Percentiles rank a stretch among this genome's conserved stretches.
phyloP scores from a whole-genome alignment of 2,797 vertebrate genomes.

The Holocentrus rufus region DNA sequence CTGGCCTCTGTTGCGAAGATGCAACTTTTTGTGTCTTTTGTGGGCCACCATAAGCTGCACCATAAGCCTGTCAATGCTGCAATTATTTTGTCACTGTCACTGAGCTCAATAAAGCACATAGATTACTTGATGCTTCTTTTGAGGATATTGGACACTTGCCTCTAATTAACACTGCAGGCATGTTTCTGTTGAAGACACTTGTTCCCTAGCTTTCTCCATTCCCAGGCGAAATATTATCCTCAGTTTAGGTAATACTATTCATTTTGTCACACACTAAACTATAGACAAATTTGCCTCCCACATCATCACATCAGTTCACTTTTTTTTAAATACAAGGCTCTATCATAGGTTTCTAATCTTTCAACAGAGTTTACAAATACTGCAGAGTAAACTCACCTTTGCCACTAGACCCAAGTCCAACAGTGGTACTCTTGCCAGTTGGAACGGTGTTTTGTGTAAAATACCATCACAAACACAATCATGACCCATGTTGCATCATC shows the following conservation, averaged over 20 bases:
- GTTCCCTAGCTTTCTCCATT: neutral
- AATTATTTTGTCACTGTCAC: constrained; percentile 24
- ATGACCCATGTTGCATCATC: no score
- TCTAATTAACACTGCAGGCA: constrained; percentile 17
- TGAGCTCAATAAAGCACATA: constrained; percentile 40
- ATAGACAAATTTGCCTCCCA: neutral
- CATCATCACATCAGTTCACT: neutral
- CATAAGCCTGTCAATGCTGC: neutral
- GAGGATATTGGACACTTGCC: constrained; percentile 18
- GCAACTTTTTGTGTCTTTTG: no score
- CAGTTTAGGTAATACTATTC: neutral
- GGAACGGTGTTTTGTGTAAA: neutral
- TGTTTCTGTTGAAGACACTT: neutral
- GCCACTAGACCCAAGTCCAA: neutral
- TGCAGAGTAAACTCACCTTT: neutral
- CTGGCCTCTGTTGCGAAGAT: no score
- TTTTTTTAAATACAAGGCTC: no score
- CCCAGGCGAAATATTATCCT: neutral
- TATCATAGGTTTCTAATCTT: no score
- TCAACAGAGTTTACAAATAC: no score
- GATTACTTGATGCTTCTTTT: constrained; percentile 23
- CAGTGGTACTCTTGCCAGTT: neutral
- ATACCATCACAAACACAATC: neutral
- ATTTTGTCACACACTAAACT: neutral
- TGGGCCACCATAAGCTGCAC: no score